Conservation (phyloP, 2,888 invertebrate species). For the Microctonus brassicae region DNA sequence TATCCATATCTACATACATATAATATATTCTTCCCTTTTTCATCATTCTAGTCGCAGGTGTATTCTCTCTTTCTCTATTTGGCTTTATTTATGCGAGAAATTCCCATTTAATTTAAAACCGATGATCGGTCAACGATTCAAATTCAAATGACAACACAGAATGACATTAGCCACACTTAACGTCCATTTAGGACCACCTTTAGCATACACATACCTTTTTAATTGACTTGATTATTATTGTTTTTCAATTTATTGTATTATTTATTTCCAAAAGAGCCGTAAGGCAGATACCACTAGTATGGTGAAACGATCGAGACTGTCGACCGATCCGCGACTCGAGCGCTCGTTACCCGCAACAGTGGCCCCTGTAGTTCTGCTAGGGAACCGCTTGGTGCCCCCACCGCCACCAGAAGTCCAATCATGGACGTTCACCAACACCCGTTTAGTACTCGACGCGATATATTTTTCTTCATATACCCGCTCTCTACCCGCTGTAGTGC, state of each 20-base stretch:
- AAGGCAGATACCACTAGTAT: conserved; percentile 54
- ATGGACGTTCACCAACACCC: conserved; percentile 27
- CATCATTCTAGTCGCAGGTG: conserved; percentile 14
- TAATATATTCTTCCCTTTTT: not conserved
- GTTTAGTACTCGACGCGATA: conserved; percentile 15
- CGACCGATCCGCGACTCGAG: conserved; percentile 51
- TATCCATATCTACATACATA: not conserved
- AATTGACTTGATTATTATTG: not conserved
- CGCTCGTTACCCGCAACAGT: conserved; percentile 48
- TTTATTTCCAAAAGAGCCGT: conserved; percentile 2
- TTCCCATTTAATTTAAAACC: not conserved
- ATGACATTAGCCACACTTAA: not conserved
- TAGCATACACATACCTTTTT: conserved; percentile 32
- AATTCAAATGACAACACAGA: not conserved
- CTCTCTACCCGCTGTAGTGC: conserved; percentile 4
- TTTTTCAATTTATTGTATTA: conserved; percentile 11
- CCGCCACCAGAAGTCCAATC: conserved; percentile 27
- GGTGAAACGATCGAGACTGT: conserved; percentile 65
- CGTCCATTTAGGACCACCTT: not conserved
- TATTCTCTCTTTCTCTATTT: not conserved
- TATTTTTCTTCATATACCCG: conserved; percentile 9
- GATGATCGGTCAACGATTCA: not conserved
- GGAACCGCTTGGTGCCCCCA: conserved; percentile 44
- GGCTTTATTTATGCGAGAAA: not conserved
- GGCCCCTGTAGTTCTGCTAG: conserved; percentile 55